Evolutionary conservation across 2,113 vertebrate genomes (phyloP), one percentile per base, ranked within the genome.

Genomic region (Tringa solitaria): DNA sequence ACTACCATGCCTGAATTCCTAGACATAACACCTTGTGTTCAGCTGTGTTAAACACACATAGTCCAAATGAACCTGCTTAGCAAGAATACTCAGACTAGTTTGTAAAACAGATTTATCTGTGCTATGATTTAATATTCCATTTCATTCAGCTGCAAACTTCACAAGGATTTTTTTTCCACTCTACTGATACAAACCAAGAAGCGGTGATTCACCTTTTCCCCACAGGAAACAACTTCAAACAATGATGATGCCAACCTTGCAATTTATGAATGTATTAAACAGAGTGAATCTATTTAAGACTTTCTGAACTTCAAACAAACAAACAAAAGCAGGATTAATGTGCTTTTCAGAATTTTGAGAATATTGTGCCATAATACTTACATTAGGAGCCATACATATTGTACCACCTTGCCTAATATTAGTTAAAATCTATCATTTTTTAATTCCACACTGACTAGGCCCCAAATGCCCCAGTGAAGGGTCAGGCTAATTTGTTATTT

Each of bases 61-160:
- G 37, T 35, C 68, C 84, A 91, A 89, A 63, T 45, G 73, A 96
- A 91, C 28, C 20, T 4, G 1, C 51, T 78, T 78, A 95, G 50
- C 64, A 81, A 69, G 41, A 89, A 54, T 14, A 33, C 51, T 84
- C 76, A 87, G 68, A n/a, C 51, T 50, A 59, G 46, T 70, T 2
- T 74, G 51, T 81, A 87, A 70, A 95, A 53, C 45, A 84, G 45
- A 87, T 86, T 86, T 92, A 69, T 89, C 76, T 77, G 14, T 81
- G 77, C 51, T 77, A 2, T 93, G 74, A 69, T 86, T 83, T 90
- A 90, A 86, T 90, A 94, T 92, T 92, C 68, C 45, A 84, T 86
- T 95, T 95, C 76, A 87, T 91, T 94, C 63, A 61, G 37, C 73
- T 57, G 20, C 3, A 3, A 78, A 14, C 43, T 73, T 84, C 54